Evolutionary conservation across 2,113 vertebrate species (phyloP).

Genomic region (Ophiodon elongatus): DNA sequence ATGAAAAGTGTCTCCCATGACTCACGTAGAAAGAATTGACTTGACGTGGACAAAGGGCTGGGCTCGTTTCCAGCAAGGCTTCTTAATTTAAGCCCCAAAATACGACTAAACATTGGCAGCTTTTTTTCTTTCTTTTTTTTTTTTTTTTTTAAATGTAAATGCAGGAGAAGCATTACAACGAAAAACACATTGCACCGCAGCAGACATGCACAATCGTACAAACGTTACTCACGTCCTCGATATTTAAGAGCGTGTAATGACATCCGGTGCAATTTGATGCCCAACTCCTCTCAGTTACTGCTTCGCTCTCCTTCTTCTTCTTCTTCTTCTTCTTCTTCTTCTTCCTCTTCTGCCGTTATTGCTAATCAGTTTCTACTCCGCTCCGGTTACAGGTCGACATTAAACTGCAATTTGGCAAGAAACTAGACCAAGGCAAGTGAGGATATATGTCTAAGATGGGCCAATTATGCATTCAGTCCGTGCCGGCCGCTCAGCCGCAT

Average conservation of each 20-base stretch:
- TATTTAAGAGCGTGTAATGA: conserved; percentile 77
- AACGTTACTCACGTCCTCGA: conserved; percentile 72
- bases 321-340: not conserved
- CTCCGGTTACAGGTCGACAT: conserved; percentile 58
- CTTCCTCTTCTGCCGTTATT: conserved; percentile 21
- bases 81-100: not conserved
- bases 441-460: conserved; percentile 53
- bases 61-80: not conserved
- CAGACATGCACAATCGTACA: not conserved
- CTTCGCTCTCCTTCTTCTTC: not conserved
- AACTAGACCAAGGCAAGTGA: conserved; percentile 71
- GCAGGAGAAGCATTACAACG: too few species aligned
- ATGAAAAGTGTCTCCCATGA: not conserved
- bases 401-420: conserved; percentile 73
- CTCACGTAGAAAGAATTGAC: not conserved
- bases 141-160: not conserved
- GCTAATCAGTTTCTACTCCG: conserved; percentile 32
- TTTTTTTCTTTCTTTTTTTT: too few species aligned
- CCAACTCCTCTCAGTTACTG: conserved; percentile 50
- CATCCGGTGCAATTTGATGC: conserved; percentile 79
- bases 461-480: conserved; percentile 67
- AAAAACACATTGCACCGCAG: not conserved
- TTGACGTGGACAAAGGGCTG: conserved; percentile 33
- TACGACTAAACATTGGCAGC: not conserved
- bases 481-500: conserved; percentile 67